A percentile compares a stretch with the other conserved stretches of the same genome.
These are phyloP conservation scores for Palythoa heliodiscus DNA, from an alignment of 92 coral and sea anemone genomes.

Conservation along the genomic window DNA sequence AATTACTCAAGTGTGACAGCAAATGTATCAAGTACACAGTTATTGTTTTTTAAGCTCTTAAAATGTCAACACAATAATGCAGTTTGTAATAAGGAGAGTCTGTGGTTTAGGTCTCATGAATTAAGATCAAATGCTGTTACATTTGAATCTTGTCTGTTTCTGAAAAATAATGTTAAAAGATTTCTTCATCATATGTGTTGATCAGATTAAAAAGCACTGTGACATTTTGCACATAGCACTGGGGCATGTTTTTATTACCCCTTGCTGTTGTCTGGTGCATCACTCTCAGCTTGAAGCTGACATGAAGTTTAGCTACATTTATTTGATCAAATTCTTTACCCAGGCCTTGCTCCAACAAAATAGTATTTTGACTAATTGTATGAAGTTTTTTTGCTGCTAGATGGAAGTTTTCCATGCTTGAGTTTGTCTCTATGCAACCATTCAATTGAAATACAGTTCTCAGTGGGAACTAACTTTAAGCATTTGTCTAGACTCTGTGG, in stretches of 20 bases:
- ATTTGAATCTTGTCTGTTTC: not conserved
- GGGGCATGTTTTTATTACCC: no score
- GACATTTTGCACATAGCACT: not conserved
- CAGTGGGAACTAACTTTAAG: not conserved
- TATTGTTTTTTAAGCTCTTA: no score
- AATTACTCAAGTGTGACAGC: no score
- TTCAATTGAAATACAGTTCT: not conserved
- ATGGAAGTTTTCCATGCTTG: not conserved
- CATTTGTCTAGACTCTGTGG: slow-evolving; percentile 34
- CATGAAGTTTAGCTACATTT: no score
- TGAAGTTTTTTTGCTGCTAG: no score
- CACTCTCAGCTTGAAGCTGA: no score
- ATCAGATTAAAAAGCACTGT: not conserved
- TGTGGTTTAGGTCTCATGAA: not conserved
- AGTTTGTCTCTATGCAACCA: not conserved
- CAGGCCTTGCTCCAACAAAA: no score
- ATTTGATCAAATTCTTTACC: no score
- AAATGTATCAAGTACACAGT: no score
- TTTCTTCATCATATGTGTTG: not conserved
- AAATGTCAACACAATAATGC: no score
- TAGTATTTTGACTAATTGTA: no score
- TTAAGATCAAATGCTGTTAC: not conserved
- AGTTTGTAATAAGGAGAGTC: not conserved
- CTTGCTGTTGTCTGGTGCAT: no score
- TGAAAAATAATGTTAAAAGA: not conserved